Evolutionary conservation across 2,888 invertebrate genomes (phyloP).

Genomic region (Vannuccia rotundouncinata): DNA sequence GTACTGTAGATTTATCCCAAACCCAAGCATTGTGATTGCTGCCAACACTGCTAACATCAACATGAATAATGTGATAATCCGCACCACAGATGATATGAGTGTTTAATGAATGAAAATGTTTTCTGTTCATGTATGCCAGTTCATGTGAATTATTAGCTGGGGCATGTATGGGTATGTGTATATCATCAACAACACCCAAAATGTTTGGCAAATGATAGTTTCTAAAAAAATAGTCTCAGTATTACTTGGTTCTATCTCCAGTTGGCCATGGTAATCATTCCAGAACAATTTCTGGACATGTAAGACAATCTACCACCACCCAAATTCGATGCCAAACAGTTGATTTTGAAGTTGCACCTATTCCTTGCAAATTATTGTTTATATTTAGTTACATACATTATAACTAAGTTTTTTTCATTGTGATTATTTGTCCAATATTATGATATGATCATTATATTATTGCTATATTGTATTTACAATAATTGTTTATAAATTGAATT

Average conservation of each 20-base stretch:
- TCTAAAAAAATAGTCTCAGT: slow-evolving; percentile 9
- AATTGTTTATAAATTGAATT: no score
- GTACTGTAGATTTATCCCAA: slow-evolving; percentile 14
- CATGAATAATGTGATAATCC: slow-evolving; percentile 18
- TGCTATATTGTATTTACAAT: not conserved
- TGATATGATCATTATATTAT: not conserved
- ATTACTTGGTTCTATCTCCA: slow-evolving; percentile 22
- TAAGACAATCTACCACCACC: not conserved
- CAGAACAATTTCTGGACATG: slow-evolving; percentile 11
- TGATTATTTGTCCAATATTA: not conserved
- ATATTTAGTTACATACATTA: no score
- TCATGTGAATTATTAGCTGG: slow-evolving; percentile 29
- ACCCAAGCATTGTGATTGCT: slow-evolving; percentile 27
- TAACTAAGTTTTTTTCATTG: not conserved
- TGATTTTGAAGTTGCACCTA: slow-evolving; percentile 12
- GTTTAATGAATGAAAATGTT: slow-evolving; percentile 26
- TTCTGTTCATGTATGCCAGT: slow-evolving; percentile 17
- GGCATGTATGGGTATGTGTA: slow-evolving; percentile 9
- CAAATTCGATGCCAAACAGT: slow-evolving; percentile 27
- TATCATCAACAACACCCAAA: slow-evolving; percentile 28
- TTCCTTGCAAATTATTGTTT: not conserved
- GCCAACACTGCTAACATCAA: slow-evolving; percentile 30
- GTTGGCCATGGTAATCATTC: slow-evolving; percentile 20
- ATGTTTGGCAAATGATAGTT: slow-evolving; percentile 32
- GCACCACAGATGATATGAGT: slow-evolving; percentile 28